phyloP scores from a whole-genome alignment of 2,113 vertebrate species.

The Odobenus rosmarus region DNA sequence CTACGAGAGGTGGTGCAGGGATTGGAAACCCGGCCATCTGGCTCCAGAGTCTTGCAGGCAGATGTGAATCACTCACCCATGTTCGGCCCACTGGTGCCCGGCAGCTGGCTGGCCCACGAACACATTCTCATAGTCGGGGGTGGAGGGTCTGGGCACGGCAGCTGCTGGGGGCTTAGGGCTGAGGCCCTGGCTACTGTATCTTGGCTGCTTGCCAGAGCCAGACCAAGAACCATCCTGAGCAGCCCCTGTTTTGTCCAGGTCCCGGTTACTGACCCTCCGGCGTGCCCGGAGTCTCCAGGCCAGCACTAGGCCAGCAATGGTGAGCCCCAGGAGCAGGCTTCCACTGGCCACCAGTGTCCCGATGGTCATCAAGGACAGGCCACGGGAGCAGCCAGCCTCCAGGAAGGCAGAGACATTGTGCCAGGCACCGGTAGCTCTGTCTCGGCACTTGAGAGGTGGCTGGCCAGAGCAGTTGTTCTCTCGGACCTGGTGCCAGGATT shows the following conservation, averaged over 20 bases:
- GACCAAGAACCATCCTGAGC: not conserved
- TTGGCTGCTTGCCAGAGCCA: not conserved
- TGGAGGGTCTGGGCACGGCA: rapidly evolving
- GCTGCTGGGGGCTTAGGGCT: not conserved
- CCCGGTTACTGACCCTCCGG: rapidly evolving
- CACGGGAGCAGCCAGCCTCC: not conserved
- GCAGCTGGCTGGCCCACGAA: not conserved
- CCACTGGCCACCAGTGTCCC: not conserved
- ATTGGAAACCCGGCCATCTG: not conserved
- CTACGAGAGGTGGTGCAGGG: not conserved
- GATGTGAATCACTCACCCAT: slow-evolving; percentile 42
- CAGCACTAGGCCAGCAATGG: not conserved
- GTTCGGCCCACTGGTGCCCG: rapidly evolving
- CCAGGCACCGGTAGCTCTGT: rapidly evolving
- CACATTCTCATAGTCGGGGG: slow-evolving; percentile 81
- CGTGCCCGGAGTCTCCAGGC: not conserved
- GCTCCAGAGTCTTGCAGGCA: not conserved
- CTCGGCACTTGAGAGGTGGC: not conserved
- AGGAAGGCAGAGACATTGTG: slow-evolving; percentile 59
- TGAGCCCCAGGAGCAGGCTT: not conserved
- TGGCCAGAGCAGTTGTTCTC: slow-evolving; percentile 11
- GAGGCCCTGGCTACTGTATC: slow-evolving; percentile 68
- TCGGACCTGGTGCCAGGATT: not conserved
- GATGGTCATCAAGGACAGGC: rapidly evolving
- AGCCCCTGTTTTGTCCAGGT: not conserved